These are phyloP conservation scores for Protosalanx chinensis DNA, from an alignment of 2,797 vertebrate species.

Conservation along the genomic window DNA sequence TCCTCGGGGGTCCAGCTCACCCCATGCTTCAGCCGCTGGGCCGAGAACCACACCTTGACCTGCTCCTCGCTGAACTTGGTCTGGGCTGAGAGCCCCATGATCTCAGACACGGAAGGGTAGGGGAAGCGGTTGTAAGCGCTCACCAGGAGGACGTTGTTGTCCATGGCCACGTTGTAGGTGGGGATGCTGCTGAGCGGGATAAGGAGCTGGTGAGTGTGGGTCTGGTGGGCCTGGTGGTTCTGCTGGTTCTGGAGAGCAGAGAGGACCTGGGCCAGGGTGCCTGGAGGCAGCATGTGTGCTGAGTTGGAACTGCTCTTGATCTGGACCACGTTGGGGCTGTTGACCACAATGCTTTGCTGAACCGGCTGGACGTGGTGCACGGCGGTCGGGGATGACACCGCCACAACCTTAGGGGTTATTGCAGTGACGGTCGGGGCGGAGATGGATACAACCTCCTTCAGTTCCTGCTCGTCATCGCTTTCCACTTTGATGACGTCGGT, in stretches of 20 bases:
- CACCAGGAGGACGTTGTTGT: slow-evolving; percentile 89
- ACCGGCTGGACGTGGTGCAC: slow-evolving; percentile 47
- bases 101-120: slow-evolving; percentile 91
- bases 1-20: slow-evolving; percentile 99
- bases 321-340: slow-evolving; percentile 62
- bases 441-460: slow-evolving; percentile 57
- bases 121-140: slow-evolving; percentile 97
- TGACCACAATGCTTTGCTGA: slow-evolving; percentile 62
- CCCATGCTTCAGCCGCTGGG: slow-evolving; percentile 94
- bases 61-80: slow-evolving; percentile 97
- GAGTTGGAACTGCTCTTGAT: slow-evolving; percentile 48
- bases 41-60: slow-evolving; percentile 99
- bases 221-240: slow-evolving; percentile 62
- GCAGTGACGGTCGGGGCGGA: slow-evolving; percentile 36
- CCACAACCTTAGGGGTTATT: slow-evolving; percentile 53
- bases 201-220: slow-evolving; percentile 79
- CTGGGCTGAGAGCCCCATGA: slow-evolving; percentile 87
- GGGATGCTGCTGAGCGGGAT: slow-evolving; percentile 98
- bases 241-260: slow-evolving; percentile 87
- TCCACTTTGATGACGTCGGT: slow-evolving; percentile 49
- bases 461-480: slow-evolving; percentile 25
- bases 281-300: slow-evolving; percentile 50
- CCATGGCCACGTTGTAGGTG: slow-evolving; percentile 89
- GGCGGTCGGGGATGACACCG: slow-evolving; percentile 34
- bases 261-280: slow-evolving; percentile 79